These are phyloP conservation scores for Sarcophaga bullata DNA, from an alignment of 1,140 invertebrate species.

Conservation along the genomic window DNA sequence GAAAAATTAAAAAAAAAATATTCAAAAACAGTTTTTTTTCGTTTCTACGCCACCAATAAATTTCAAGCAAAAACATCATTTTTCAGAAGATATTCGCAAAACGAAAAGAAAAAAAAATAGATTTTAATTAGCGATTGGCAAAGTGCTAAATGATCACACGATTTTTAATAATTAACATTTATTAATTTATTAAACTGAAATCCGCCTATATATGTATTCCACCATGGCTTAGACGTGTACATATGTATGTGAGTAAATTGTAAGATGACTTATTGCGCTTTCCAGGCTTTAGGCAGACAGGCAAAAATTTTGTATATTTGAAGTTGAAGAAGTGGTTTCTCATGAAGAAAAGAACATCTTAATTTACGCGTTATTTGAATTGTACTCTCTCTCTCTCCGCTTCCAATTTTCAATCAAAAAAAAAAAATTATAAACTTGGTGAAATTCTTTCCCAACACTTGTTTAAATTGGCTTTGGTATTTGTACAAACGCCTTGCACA, in stretches of 20 bases:
- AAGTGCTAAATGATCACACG: conserved; percentile 13
- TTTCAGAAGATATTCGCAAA: background rate
- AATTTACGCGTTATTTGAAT: background rate
- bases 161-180: conserved; percentile 16
- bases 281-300: background rate
- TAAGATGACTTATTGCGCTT: background rate
- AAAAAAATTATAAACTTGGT: too few species aligned
- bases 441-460: too few species aligned
- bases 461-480: too few species aligned
- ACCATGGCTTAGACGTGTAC: background rate
- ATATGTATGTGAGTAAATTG: background rate
- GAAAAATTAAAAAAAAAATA: background rate
- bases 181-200: background rate
- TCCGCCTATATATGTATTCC: background rate
- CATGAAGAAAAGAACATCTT: background rate
- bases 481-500: too few species aligned
- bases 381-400: too few species aligned
- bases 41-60: background rate
- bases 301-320: background rate
- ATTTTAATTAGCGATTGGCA: background rate
- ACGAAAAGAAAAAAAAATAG: background rate
- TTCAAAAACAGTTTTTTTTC: background rate
- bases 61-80: background rate
- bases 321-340: background rate
- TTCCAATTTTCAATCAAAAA: too few species aligned